Conservation (phyloP, 2,113 vertebrate genomes). For the Peromyscus polionotus region DNA sequence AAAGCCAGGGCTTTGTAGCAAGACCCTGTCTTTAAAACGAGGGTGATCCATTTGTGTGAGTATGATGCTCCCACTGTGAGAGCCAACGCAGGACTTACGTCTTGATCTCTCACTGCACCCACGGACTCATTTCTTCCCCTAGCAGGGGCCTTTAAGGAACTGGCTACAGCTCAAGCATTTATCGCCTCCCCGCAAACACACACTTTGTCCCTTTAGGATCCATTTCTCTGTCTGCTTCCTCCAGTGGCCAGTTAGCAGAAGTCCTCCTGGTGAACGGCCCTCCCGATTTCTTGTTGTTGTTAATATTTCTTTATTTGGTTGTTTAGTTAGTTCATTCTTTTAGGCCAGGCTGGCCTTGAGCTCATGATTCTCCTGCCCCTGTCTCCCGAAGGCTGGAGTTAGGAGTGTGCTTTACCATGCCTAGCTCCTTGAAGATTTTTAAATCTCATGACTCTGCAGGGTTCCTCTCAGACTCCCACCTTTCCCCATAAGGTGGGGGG, state of each 20-base stretch:
- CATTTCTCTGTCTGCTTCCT: neutral
- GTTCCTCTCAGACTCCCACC: neutral
- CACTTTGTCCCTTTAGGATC: neutral
- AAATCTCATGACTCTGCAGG: neutral
- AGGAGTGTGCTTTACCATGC: too few species aligned
- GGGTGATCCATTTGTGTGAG: neutral
- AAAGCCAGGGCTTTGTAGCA: neutral
- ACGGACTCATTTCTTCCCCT: neutral
- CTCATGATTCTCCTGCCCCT: too few species aligned
- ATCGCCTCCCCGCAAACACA: fast-evolving
- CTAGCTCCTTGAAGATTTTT: neutral
- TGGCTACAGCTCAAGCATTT: fast-evolving
- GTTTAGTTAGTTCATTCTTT: neutral
- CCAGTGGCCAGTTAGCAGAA: neutral
- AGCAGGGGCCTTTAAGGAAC: neutral
- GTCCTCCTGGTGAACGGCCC: neutral
- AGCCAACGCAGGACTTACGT: too few species aligned
- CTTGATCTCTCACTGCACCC: neutral
- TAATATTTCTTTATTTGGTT: neutral
- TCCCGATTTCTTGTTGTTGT: too few species aligned
- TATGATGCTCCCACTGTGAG: neutral
- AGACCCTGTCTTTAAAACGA: neutral
- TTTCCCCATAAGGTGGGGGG: neutral
- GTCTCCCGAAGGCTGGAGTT: neutral
- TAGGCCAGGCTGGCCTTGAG: neutral